Conservation (phyloP, 2,888 invertebrate genomes). For the Hypena proboscidalis region DNA sequence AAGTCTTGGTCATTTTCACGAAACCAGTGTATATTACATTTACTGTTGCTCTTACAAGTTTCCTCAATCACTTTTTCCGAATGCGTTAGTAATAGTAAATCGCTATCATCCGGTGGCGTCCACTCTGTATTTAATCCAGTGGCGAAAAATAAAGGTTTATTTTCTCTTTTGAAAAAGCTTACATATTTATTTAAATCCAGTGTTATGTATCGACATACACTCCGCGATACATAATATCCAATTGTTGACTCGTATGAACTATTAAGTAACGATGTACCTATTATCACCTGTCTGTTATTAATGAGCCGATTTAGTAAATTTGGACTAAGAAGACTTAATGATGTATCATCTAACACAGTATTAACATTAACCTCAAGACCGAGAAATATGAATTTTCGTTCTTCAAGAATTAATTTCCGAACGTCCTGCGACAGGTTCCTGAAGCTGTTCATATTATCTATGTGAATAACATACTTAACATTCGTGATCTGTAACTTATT, state of each 20-base stretch:
- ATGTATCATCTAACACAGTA: constrained; percentile 1
- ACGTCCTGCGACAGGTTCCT: constrained; percentile 8
- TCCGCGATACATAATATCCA: constrained; percentile 20
- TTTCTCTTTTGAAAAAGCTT: neutral
- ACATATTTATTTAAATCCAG: constrained; percentile 3
- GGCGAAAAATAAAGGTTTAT: constrained; percentile 10
- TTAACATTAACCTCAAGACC: constrained; percentile 15
- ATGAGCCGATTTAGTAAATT: constrained; percentile 22
- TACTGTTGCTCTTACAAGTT: neutral
- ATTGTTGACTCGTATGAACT: constrained; percentile 16
- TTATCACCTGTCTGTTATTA: constrained; percentile 15
- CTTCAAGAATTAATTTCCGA: constrained; percentile 15
- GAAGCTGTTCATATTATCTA: constrained; percentile 16
- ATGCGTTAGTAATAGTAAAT: constrained; percentile 25
- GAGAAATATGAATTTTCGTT: constrained; percentile 25
- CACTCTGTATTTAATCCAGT: neutral
- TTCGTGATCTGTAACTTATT: neutral
- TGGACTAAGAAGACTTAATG: constrained; percentile 18
- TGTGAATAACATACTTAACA: neutral
- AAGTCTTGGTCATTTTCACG: neutral
- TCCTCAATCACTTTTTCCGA: constrained; percentile 10
- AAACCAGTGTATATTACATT: constrained; percentile 31
- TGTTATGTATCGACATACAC: constrained; percentile 22
- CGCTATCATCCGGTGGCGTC: neutral
- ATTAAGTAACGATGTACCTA: constrained; percentile 17